Evolutionary conservation across 2,113 vertebrate species (phyloP).

Genomic region (Trichomycterus rosablanca): DNA sequence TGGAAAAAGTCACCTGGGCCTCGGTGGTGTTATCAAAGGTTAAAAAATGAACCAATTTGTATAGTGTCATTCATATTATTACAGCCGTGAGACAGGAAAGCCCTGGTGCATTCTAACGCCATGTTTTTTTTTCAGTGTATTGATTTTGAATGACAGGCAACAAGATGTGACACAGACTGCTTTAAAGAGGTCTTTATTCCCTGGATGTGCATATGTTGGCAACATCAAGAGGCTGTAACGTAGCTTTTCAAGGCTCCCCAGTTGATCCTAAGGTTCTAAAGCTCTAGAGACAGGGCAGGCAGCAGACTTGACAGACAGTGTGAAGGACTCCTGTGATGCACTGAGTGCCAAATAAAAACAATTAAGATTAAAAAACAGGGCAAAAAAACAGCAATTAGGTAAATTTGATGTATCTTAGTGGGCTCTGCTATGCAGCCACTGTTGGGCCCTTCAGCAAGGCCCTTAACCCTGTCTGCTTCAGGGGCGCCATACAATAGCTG

Average conservation of each 20-base stretch:
- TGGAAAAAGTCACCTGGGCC: constrained; percentile 42
- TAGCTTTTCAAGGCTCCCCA: constrained; percentile 15
- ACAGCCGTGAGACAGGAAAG: constrained; percentile 47
- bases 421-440: no score
- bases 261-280: constrained; percentile 8
- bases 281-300: constrained; percentile 26
- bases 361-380: no score
- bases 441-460: no score
- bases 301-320: constrained; percentile 26
- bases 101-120: constrained; percentile 48
- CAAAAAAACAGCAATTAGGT: no score
- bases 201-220: constrained; percentile 18
- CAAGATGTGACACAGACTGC: constrained; percentile 20
- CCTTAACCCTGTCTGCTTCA: no score
- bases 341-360: no score
- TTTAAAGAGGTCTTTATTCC: constrained; percentile 38
- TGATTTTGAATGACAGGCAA: constrained; percentile 53
- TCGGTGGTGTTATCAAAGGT: constrained; percentile 51
- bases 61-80: constrained; percentile 46
- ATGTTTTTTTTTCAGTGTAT: constrained; percentile 54
- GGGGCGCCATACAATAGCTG: no score
- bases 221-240: constrained; percentile 34
- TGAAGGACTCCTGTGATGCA: constrained; percentile 37
- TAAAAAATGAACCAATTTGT: constrained; percentile 52
- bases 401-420: no score